Base-by-base conservation (phyloP, 2,888 invertebrate species). In the Amiota communis region DNA sequence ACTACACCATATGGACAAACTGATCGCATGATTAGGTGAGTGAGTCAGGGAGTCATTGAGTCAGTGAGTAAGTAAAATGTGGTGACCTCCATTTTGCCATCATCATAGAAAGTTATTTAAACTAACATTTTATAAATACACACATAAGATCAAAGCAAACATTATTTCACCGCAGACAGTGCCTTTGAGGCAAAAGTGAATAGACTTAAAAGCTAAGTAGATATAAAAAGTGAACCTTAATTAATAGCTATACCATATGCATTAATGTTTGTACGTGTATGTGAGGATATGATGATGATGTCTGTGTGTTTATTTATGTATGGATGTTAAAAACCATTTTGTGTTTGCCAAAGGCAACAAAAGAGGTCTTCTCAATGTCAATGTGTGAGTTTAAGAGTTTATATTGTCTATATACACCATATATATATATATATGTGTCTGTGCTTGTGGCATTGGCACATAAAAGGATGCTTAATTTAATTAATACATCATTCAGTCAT, bases 1-100 rank as follows among this genome's bases (percentile, higher is more conserved):
- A 36, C 0, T 4, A 6, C 6, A 0, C 36, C 36, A 6, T 36
- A 36, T 36, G 3, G 6, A 2, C 84, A 84, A n/a, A 81, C 87
- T 77, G 86, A 87, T 72, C 83, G 82, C 65, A 87, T 87, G 81
- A 78, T 89, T 61, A 87, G 86, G 90, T 90, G 80, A 84, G 89
- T 15, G 10, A 75, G 74, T 70, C 64, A 72, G 65, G 48, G 8
- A 9, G 53, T 36, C 71, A 57, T 59, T 59, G 6, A 36, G 36
- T 36, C 1, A 23, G 23, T 36, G 6, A 36, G 36, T 36, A 36
- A 36, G 36, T 2, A 23, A 36, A 0, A 6, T 36, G 36, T 36
- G 36, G 36, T 36, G 36, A 36, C 36, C 36, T 23, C 36, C 8
- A 36, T 36, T 36, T 36, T 3, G 1, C 36, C 6, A 36, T 36